Percentiles rank a stretch among this genome's conserved stretches.
These are phyloP conservation scores for Oriolus oriolus DNA, from an alignment of 2,113 vertebrate species.

Conservation along the genomic window DNA sequence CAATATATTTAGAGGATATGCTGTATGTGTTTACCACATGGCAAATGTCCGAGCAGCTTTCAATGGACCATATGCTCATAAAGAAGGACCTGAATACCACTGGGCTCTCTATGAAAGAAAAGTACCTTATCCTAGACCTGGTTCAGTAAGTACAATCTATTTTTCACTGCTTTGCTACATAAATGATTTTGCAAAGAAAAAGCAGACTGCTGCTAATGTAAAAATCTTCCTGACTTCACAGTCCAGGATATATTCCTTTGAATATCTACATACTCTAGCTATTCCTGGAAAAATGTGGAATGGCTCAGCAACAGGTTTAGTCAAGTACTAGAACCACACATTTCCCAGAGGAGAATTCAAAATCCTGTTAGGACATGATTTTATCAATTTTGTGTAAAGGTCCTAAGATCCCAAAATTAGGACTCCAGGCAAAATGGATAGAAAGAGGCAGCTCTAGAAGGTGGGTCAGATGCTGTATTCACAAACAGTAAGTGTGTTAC, in stretches of 20 bases:
- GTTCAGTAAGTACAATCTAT: slow-evolving; percentile 82
- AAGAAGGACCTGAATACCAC: slow-evolving; percentile 90
- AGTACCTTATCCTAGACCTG: slow-evolving; percentile 94
- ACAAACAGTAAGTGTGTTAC: background rate
- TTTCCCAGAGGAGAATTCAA: background rate
- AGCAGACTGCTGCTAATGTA: background rate
- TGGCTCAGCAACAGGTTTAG: background rate
- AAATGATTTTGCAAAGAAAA: background rate
- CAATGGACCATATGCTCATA: slow-evolving; percentile 91
- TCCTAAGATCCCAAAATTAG: background rate
- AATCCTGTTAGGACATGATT: background rate
- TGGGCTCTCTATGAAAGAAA: slow-evolving; percentile 91
- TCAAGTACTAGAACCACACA: background rate
- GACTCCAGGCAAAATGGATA: background rate
- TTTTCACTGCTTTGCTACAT: background rate
- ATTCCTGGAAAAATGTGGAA: background rate
- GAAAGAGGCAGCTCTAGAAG: background rate
- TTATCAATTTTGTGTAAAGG: background rate
- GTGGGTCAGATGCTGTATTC: background rate
- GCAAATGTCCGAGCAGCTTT: slow-evolving; percentile 91
- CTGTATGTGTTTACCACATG: slow-evolving; percentile 94
- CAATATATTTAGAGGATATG: slow-evolving; percentile 93
- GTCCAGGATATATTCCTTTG: background rate
- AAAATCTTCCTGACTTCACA: background rate
- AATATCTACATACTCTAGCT: background rate